Percentiles rank a stretch among this genome's conserved stretches.
Conservation (phyloP, 2,797 vertebrate species). For the Phoebastria nigripes region DNA sequence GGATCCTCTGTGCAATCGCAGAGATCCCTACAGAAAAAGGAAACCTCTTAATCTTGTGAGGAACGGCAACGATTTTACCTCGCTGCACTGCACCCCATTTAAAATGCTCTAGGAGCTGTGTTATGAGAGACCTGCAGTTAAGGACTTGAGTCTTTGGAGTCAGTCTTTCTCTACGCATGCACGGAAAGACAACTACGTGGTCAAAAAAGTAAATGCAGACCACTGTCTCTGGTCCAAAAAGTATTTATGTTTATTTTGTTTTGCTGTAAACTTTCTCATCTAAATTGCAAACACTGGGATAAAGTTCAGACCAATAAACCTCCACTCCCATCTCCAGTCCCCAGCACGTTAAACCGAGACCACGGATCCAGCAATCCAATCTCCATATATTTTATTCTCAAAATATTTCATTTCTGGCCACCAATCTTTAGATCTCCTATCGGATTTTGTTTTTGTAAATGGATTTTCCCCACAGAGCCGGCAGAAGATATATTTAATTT, state of each 20-base stretch:
- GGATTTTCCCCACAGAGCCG: constrained; percentile 64
- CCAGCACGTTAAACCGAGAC: background rate
- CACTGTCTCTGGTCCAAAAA: background rate
- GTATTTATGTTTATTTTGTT: background rate
- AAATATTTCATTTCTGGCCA: constrained; percentile 73
- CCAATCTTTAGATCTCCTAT: constrained; percentile 69
- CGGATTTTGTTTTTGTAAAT: constrained; percentile 74
- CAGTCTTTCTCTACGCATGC: fast-evolving
- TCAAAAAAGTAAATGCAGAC: background rate
- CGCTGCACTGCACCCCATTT: background rate
- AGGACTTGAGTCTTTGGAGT: fast-evolving
- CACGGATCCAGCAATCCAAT: constrained; percentile 49
- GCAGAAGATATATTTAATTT: constrained; percentile 74
- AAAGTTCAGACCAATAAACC: background rate
- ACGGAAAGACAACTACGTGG: background rate
- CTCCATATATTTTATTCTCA: constrained; percentile 69
- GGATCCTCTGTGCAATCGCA: background rate
- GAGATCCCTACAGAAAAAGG: background rate
- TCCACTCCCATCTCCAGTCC: background rate
- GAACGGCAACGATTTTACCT: background rate
- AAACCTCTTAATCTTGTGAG: background rate
- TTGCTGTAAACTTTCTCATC: background rate
- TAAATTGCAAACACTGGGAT: background rate
- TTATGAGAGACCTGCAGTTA: background rate
- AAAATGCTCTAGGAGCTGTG: fast-evolving